Evolutionary conservation across 2,797 vertebrate genomes (phyloP), one percentile per base, ranked within the genome.

Genomic region (Intellagama lesueurii): DNA sequence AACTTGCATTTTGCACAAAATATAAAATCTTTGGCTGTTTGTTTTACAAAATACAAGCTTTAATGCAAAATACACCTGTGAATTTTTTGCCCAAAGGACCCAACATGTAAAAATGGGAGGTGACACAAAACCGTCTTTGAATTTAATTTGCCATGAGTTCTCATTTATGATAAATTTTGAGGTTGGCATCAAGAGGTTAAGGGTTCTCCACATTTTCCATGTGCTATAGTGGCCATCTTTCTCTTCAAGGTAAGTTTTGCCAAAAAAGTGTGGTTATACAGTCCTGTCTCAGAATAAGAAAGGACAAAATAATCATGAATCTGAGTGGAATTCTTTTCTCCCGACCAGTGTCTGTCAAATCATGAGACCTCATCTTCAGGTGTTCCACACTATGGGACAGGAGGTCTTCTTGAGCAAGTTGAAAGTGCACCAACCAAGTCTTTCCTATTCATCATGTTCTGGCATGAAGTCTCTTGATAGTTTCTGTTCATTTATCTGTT

Each of bases 381-480:
- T 12, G 0, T 79, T 81, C 40, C 24, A 88, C 82, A 72, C 85
- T 4, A 0, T 16, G n/a, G 70, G 35, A 60, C 79, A 47, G 0
- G 3, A 82, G 85, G 89, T 92, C 90, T 92, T 90, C 92, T 89
- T 89, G 94, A 93, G 88, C 86, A 92, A 92, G 1, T 87, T 91
- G 77, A 92, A 88, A 79, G 9, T 64, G 24, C 91, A 88, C 88
- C 86, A 75, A 0, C 90, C 91, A 85, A 92, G 72, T 83, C 89
- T 90, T 94, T 91, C 94, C 95, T 94, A 92, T 96, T 95, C 94
- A 96, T 97, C 96, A 96, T 7, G 8, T 66, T 94, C 93, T 96
- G 95, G 91, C 96, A 96, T 92, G 91, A 94, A 95, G 78, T 95
- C 97, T 96, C 96, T 91, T 93, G 93, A 89, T 94, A 92, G 91